Evolutionary conservation across 2,113 vertebrate genomes (phyloP), one percentile per base, ranked within the genome.

Genomic region (Actenoides hombroni): DNA sequence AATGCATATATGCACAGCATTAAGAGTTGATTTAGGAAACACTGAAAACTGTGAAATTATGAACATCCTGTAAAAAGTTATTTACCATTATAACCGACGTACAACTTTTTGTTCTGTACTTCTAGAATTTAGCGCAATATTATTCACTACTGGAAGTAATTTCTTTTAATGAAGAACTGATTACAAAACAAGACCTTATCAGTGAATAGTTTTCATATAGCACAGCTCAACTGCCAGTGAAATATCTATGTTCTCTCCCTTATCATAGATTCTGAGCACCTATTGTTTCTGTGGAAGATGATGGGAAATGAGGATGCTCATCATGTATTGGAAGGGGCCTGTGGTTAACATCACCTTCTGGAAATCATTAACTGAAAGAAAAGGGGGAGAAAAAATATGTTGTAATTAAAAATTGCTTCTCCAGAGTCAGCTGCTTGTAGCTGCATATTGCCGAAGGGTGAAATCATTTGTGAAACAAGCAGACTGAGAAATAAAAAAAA

Each of bases 361-460:
- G 60, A 13, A 90, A 51, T 93, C 40, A 59, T 78, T 86, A 81
- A 78, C 37, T 81, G 68, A 92, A 93, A 75, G 3, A 4, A 83
- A 88, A 28, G 16, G 18, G 9, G 4, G 19, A 37, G 4, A 4
- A 1, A 2, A 59, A 74, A 7, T 40, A 78, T 39, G 6, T 84
- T 81, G 88, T 92, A 91, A 92, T 95, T 76, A 84, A 84, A 95
- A 89, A 42, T 76, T 77, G 6, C 13, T 67, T 70, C 18, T 95
- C 25, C 37, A 31, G 31, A 77, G 46, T 92, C 49, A 83, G 23
- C 68, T 86, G n/a, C 56, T 74, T 77, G 13, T 91, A 84, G 24
- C 64, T 88, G 65, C 42, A 4, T 89, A 24, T 75, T 85, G 65
- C 60, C 71, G 40, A 91, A 87, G 54, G 35, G 44, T 79, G 31